Base-by-base conservation (phyloP, 2,888 invertebrate genomes). In the Aphodius granarius region DNA sequence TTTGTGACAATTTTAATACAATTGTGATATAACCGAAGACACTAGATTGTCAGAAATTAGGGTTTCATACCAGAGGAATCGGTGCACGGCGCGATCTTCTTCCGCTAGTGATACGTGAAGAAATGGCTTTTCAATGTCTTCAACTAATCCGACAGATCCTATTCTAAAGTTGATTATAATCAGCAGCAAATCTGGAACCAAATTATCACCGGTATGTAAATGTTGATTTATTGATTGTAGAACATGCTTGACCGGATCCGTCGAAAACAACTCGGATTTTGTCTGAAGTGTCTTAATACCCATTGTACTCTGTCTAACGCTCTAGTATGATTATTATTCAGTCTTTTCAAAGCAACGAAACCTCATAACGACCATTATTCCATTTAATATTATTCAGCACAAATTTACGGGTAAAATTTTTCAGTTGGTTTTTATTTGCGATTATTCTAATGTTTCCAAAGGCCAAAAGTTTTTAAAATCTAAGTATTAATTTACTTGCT, bases 51-150 rank as follows among this genome's bases (percentile, higher is more conserved):
- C 43, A 43, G 43, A 13, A 13, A 43, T 0, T 43, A 78, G n/a
- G 64, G 71, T 64, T 18, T 70, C 68, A 66, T 65, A 81, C 81
- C 81, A 81, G 15, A 84, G 76, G 76, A 83, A 83, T 22, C 81
- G 18, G 6, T 81, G 75, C 62, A 72, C 78, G 63, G 81, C 78
- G 62, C 82, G 66, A 71, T 84, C 82, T n/a, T 79, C 23, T 68
- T 78, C 68, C 0, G 72, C 70, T 4, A 83, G 63, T 13, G 70
- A 63, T 43, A 84, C 81, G 78, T 82, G 82, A n/a, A 81, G 78
- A 76, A 84, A 84, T 0, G 83, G 83, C 71, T 82, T 82, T 63
- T 79, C 75, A 16, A 84, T 82, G 74, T 83, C 82, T 3, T 81
- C 77, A 0, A 79, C 76, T 17, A 79, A 72, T n/a, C 79, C 80